A percentile compares a stretch with the other conserved stretches of the same genome.
These are phyloP conservation scores for Agelas oroides DNA, from an alignment of 37 sponge, comb jelly and placozoan species.

Conservation along the genomic window DNA sequence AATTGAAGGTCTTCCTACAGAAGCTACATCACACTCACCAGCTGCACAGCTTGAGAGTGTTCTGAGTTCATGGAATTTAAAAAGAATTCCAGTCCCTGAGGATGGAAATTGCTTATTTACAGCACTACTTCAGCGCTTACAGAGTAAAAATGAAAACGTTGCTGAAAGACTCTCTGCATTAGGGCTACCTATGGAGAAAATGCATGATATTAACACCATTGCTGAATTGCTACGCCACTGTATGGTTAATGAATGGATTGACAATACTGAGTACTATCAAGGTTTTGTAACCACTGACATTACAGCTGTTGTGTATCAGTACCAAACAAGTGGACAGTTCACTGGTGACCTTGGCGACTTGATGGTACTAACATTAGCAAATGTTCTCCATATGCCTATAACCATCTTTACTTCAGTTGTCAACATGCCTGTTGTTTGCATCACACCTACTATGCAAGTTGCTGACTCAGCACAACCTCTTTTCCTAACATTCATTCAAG, in stretches of 20 bases:
- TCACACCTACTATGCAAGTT: background rate
- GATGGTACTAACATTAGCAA: slow-evolving; percentile 18
- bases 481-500: background rate
- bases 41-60: background rate
- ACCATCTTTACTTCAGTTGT: background rate
- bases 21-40: background rate
- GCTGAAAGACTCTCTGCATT: background rate
- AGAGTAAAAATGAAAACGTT: background rate
- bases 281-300: too few species aligned
- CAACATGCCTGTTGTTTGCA: background rate
- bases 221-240: background rate
- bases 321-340: slow-evolving; percentile 2
- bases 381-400: background rate
- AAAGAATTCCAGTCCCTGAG: background rate
- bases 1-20: background rate
- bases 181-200: background rate
- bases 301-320: background rate
- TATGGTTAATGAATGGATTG: slow-evolving; percentile 39
- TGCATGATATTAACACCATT: background rate
- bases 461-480: background rate
- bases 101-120: slow-evolving; percentile 47
- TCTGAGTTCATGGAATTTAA: slow-evolving; percentile 16
- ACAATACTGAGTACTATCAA: slow-evolving; percentile 19
- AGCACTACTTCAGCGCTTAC: background rate
- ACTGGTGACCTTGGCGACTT: slow-evolving; percentile 24